Evolutionary conservation across 2,888 invertebrate species (phyloP).

Genomic region (Platerodrilus igneus): DNA sequence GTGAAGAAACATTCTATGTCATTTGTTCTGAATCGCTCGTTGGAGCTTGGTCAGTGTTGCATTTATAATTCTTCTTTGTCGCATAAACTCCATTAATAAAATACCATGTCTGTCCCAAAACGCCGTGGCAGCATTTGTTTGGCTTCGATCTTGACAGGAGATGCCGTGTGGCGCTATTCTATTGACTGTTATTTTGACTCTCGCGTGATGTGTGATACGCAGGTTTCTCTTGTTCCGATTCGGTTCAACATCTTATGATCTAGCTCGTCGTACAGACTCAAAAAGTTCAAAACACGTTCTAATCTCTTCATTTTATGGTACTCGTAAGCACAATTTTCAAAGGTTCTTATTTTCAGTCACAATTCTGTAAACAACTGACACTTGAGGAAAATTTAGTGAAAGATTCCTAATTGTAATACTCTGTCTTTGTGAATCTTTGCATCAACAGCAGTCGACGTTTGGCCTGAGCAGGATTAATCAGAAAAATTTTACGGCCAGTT

Average conservation of each 20-base stretch:
- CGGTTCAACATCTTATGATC: not conserved
- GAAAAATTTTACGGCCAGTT: too few relatives aligned
- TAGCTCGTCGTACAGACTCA: not conserved
- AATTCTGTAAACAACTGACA: too few relatives aligned
- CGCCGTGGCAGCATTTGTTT: conserved; percentile 5
- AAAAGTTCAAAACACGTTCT: not conserved
- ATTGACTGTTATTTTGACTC: conserved; percentile 3
- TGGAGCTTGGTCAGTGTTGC: not conserved
- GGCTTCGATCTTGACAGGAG: conserved; percentile 5
- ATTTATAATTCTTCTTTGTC: conserved; percentile 4
- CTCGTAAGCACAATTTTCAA: too few relatives aligned
- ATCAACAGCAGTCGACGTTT: too few relatives aligned
- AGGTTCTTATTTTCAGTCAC: too few relatives aligned
- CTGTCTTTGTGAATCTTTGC: too few relatives aligned
- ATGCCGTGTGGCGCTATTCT: conserved; percentile 3
- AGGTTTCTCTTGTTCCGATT: conserved; percentile 2
- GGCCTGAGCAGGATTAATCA: too few relatives aligned
- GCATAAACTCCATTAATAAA: conserved; percentile 4
- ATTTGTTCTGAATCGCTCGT: conserved; percentile 3
- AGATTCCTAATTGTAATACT: too few relatives aligned
- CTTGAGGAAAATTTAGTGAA: too few relatives aligned
- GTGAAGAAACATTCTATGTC: too few relatives aligned
- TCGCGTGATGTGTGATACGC: too few relatives aligned
- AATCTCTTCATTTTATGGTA: not conserved
- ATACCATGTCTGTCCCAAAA: conserved; percentile 1